A percentile compares a stretch with the other conserved stretches of the same genome.
Evolutionary conservation across 1,140 invertebrate genomes (phyloP).

Genomic region (Aphidius gifuensis): DNA sequence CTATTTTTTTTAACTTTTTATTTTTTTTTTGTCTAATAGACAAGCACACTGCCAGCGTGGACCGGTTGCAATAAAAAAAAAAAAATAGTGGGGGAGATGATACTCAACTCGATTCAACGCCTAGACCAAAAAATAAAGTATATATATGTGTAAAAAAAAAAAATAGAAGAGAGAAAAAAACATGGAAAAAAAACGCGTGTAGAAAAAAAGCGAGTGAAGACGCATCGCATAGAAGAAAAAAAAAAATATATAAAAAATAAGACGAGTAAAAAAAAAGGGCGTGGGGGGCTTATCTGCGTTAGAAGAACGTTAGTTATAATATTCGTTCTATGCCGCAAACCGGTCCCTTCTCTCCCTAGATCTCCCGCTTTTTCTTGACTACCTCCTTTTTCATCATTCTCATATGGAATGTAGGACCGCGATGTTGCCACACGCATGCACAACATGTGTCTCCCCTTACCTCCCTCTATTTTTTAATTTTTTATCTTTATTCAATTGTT

Average conservation of each 20-base stretch:
- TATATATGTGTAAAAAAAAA: slow-evolving; percentile 23
- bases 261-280: neutral
- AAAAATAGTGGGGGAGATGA: slow-evolving; percentile 11
- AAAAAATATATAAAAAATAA: slow-evolving; percentile 14
- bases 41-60: slow-evolving; percentile 19
- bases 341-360: slow-evolving; percentile 19
- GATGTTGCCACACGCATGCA: slow-evolving; percentile 29
- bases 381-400: slow-evolving; percentile 13
- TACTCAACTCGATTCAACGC: neutral
- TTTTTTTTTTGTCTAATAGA: slow-evolving; percentile 11
- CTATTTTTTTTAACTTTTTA: slow-evolving; percentile 9
- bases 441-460: slow-evolving; percentile 22
- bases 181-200: neutral
- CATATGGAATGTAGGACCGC: slow-evolving; percentile 27
- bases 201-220: slow-evolving; percentile 8
- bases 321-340: slow-evolving; percentile 24
- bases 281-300: slow-evolving; percentile 26
- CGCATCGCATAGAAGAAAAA: slow-evolving; percentile 4
- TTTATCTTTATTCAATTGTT: slow-evolving; percentile 8
- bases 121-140: slow-evolving; percentile 22
- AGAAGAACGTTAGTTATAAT: slow-evolving; percentile 21
- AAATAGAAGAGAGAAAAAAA: slow-evolving; percentile 16
- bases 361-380: neutral
- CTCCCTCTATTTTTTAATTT: slow-evolving; percentile 8
- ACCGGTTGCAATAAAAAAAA: slow-evolving; percentile 34